Conservation (phyloP, 2,797 vertebrate species). For the Gobionotothen gibberifrons region DNA sequence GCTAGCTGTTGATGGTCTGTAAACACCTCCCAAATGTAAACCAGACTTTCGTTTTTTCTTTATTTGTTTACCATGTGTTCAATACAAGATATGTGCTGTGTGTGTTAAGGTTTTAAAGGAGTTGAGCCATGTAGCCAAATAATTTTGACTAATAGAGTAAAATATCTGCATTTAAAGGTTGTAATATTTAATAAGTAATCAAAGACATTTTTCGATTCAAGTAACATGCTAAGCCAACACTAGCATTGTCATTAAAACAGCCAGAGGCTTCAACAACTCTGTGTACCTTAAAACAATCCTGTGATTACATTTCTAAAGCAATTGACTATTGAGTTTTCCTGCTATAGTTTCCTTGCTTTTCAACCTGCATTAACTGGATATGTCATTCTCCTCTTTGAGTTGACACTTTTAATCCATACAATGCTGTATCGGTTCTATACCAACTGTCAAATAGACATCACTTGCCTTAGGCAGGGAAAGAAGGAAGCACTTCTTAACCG, state of each 20-base stretch:
- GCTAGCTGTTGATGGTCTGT: background rate
- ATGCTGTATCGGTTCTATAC: conserved; percentile 17
- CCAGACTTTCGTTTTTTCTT: background rate
- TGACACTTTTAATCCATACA: background rate
- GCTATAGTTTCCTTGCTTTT: background rate
- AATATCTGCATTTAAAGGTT: background rate
- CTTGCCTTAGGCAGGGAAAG: conserved; percentile 59
- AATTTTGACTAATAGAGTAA: background rate
- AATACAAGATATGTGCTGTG: background rate
- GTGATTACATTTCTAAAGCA: too few species aligned
- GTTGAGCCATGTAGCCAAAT: background rate
- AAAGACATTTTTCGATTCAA: background rate
- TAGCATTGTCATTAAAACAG: background rate
- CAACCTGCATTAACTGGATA: background rate
- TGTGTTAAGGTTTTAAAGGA: background rate
- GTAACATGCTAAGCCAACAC: background rate
- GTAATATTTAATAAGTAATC: background rate
- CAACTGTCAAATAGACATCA: conserved; percentile 41
- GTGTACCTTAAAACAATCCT: background rate
- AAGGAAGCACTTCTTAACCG: conserved; percentile 70
- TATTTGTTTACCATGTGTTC: background rate
- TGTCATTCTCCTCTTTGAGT: background rate
- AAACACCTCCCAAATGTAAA: conserved; percentile 1
- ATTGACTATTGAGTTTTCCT: background rate
- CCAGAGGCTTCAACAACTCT: background rate